A percentile compares a stretch with the other conserved stretches of the same genome.
Conservation (phyloP, 2,797 vertebrate species). For the Dicrostonyx torquatus region DNA sequence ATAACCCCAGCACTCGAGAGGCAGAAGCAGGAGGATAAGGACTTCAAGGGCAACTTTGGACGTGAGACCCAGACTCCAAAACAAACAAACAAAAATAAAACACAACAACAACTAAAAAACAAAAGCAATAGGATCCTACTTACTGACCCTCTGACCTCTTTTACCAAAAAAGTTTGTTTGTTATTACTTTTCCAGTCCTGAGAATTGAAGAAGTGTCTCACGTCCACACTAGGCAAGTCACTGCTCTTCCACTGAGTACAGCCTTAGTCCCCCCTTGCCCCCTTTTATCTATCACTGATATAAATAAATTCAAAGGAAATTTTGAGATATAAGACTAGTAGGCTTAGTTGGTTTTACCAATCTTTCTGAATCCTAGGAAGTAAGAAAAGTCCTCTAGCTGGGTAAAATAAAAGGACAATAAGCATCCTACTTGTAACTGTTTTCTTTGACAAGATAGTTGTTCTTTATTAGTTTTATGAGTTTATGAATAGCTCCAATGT, state of each 20-base stretch:
- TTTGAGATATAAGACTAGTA: background rate
- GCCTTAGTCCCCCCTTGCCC: background rate
- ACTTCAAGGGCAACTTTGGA: background rate
- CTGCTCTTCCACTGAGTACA: background rate
- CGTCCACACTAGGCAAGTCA: background rate
- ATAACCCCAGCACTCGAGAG: background rate
- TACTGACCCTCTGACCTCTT: background rate
- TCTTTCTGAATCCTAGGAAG: constrained; percentile 16
- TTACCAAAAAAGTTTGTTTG: background rate
- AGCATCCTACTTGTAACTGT: background rate
- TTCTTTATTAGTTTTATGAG: constrained; percentile 62
- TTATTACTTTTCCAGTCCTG: background rate
- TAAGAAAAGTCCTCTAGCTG: constrained; percentile 36
- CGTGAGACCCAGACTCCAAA: background rate
- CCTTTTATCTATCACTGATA: constrained; percentile 12
- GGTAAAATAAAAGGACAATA: background rate
- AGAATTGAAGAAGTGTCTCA: background rate
- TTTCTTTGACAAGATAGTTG: constrained; percentile 45
- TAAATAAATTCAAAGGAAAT: constrained; percentile 35
- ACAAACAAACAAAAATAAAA: background rate
- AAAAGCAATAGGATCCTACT: background rate
- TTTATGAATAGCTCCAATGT: constrained; percentile 32
- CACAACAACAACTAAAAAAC: background rate
- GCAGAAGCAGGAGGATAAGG: background rate
- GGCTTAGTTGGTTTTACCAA: constrained; percentile 48